Conservation (phyloP, 2,797 vertebrate genomes). For the Mormyrus proboscirostris region DNA sequence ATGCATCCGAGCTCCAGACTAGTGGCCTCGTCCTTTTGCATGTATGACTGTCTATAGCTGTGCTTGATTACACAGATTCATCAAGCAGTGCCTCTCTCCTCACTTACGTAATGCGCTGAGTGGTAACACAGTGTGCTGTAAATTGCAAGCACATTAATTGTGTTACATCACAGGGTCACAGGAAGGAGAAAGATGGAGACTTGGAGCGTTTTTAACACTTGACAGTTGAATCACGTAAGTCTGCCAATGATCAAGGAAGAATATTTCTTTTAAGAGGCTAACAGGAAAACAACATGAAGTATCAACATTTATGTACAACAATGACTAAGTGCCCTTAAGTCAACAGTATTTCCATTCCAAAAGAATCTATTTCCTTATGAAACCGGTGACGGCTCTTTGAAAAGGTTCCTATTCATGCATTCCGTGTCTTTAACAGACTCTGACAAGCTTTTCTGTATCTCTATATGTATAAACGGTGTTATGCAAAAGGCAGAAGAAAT, state of each 20-base stretch:
- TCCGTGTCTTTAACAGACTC: background rate
- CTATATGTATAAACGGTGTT: background rate
- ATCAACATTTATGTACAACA: background rate
- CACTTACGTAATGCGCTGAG: background rate
- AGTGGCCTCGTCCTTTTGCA: background rate
- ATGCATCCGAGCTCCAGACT: background rate
- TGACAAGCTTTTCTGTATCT: background rate
- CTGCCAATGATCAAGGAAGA: background rate
- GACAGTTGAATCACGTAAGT: background rate
- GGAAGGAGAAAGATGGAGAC: background rate
- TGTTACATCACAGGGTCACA: conserved; percentile 8
- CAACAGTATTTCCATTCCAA: background rate
- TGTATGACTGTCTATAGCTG: background rate
- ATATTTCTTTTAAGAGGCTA: background rate
- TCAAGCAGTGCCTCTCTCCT: background rate
- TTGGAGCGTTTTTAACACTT: background rate
- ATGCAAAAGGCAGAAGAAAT: background rate
- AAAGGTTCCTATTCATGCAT: background rate
- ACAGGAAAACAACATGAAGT: background rate
- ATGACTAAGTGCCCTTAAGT: background rate
- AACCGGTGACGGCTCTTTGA: background rate
- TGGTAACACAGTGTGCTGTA: background rate
- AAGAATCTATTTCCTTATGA: background rate
- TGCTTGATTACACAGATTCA: background rate
- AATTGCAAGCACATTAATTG: background rate